Evolutionary conservation across 2,797 vertebrate genomes (phyloP), one percentile per base, ranked within the genome.

Genomic region (Eremophila alpestris): DNA sequence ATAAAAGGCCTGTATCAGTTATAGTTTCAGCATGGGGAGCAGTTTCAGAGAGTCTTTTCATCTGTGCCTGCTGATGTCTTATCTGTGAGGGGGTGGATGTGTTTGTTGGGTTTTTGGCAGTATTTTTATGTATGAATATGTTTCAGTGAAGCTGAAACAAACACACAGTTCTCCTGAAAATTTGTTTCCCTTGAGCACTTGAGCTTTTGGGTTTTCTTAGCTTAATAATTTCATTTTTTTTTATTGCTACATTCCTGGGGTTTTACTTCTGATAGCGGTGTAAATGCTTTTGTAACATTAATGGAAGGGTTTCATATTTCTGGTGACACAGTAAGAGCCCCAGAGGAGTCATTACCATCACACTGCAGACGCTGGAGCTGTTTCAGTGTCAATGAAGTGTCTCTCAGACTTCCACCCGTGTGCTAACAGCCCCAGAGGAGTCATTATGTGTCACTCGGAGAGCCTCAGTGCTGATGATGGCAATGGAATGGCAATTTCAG

Each of bases 311-410:
- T 77, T 94, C 30, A 2, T 49, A 22, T 65, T 92, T 78, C 22
- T 6, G 16, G 13, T 68, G 80, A 78, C 55, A 51, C 17, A 24
- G 56, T 48, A 86, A 60, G 36, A 62, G 54, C 73, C 87, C 64
- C 64, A 12, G 49, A 92, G 88, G 93, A 84, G 29, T 58, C 70
- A 45, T 94, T 92, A 78, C 59, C 30, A 40, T 82, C 51, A 20
- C 30, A 26, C 27, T 70, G 43, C 68, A 92, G 92, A 86, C 82
- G 9, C 34, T 74, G 46, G 91, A 90, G 83, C 80, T 92, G 71
- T 92, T 95, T 83, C 7, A 7, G 48, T 96, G 94, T 95, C 97
- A 94, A 41, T 94, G 90, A 96, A 94, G 85, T 94, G 68, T 94
- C 93, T 97, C 86, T 83, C 78, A 60, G 51, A 20, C 87, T 97